Evolutionary conservation across 2,113 vertebrate genomes (phyloP), one percentile per base, ranked within the genome.

Genomic region (Rhizomys pruinosus): DNA sequence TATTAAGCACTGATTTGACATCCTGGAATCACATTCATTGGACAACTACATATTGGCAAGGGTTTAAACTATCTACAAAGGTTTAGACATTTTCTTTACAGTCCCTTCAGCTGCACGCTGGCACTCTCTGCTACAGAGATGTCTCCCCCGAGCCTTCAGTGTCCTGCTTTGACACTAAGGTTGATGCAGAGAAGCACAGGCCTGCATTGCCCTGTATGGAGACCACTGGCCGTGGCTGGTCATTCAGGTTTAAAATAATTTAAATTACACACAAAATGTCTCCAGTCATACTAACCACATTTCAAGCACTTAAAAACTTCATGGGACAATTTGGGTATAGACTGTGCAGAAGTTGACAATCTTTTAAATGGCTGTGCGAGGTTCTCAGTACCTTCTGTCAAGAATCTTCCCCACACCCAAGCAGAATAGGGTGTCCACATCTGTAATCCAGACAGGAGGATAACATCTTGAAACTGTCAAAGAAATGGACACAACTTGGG

Each of bases 281-380:
- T 47, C 57, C 19, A 13, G 52, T 78, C 42, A 32, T 27, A 27
- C 39, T 4, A 7, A 69, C 39, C 16, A 5, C 55, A 1, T 44
- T 7, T 39, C 59, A 15, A 17, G 74, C 3, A 52, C 32, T 61
- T 73, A 5, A 57, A 66, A 44, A 61, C 59, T 82, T 72, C 27
- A 1, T 0, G 2, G 42, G 64, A 20, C 1, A 0, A 42, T 0
- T 0, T 20, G 6, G 32, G 16, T 12, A 52, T 52, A 52, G 47
- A 52, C 47, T 11, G 11, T 52, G 47, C 47, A 52, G 47, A 52
- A 52, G 27, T 3, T 10, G 34, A 64, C 10, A 61, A 19, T 17
- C 0, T 66, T 74, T 19, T 11, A 6, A 17, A 0, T 4, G 20
- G 13, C 7, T 44, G 61, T 13, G 20, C 52, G 34, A 22, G 47